Base-by-base conservation (phyloP, 2,888 invertebrate genomes). In the Liposcelis brunnea region DNA sequence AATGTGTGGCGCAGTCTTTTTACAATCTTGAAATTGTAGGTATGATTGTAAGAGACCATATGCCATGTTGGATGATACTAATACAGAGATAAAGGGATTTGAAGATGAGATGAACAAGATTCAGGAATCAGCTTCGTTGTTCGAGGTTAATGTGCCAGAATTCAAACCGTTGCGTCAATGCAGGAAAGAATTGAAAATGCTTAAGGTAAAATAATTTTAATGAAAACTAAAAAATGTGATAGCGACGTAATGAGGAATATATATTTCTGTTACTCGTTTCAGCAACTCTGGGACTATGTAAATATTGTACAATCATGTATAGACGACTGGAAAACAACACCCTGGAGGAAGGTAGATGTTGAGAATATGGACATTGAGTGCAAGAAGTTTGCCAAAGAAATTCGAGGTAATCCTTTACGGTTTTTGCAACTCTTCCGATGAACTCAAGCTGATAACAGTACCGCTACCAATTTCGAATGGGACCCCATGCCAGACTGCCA, bases 291-390 rank as follows among this genome's bases (percentile, higher is more conserved):
- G 95, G 94, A 95, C 66, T 93, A 94, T 59, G 80, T 85, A 8
- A 74, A 75, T 57, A 87, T 93, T 52, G 91, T 95, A 2, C 77
- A 78, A 53, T 85, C 87, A 2, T 83, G 86, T 57, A 87, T 95
- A 48, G 85, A 90, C 56, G 90, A 93, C 59, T 95, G 95, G 95
- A 94, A 94, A 63, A 90, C 85, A 1, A 94, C 94, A 0, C 87
- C 89, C 0, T 95, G 95, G 95, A 74, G 87, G 47, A 87, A 91
- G 61, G 91, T 95, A 49, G 93, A 95, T 59, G 93, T 94, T 34
- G 95, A 95, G 65, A 91, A 93, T 58, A 94, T 95, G 93, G 95
- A 95, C 58, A 87, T 94, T 54, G 94, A 95, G 63, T 94, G 94
- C 63, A 95, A 95, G 61, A 90, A 93, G 60, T 95, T 95, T 63